Evolutionary conservation across 2,113 vertebrate genomes (phyloP).

Genomic region (Melanerpes aurifrons): DNA sequence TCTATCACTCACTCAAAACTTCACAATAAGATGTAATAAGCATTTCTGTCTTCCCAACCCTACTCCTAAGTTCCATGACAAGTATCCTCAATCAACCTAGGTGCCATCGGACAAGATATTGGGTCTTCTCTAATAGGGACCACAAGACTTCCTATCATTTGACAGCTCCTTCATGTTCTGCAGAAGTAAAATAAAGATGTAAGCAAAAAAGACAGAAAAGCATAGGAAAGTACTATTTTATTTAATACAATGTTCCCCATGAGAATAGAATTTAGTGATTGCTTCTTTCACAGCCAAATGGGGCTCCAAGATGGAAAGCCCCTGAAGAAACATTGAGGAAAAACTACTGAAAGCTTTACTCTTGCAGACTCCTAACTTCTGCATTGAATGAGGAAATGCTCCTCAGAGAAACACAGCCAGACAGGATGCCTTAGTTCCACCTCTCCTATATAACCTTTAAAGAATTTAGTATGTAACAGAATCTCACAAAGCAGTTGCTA

Average conservation of each 20-base stretch:
- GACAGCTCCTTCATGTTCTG: not conserved
- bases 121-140: not conserved
- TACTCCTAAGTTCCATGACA: not conserved
- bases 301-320: not conserved
- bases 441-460: not conserved
- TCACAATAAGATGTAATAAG: not conserved
- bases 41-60: not conserved
- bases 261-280: not conserved
- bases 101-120: not conserved
- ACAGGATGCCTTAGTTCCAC: not conserved
- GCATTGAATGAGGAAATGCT: not conserved
- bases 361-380: not conserved
- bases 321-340: not conserved
- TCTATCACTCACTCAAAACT: not conserved
- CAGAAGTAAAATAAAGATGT: not conserved
- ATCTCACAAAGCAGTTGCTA: not conserved
- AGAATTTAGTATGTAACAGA: not conserved
- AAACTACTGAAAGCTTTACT: not conserved
- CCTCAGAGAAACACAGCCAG: not conserved
- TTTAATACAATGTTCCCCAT: not conserved
- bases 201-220: not conserved
- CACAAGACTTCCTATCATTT: not conserved
- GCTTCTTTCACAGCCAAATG: not conserved
- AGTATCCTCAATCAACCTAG: not conserved
- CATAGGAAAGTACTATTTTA: not conserved